Evolutionary conservation across 2,888 invertebrate genomes (phyloP).

Genomic region (Leptinotarsa juncta): DNA sequence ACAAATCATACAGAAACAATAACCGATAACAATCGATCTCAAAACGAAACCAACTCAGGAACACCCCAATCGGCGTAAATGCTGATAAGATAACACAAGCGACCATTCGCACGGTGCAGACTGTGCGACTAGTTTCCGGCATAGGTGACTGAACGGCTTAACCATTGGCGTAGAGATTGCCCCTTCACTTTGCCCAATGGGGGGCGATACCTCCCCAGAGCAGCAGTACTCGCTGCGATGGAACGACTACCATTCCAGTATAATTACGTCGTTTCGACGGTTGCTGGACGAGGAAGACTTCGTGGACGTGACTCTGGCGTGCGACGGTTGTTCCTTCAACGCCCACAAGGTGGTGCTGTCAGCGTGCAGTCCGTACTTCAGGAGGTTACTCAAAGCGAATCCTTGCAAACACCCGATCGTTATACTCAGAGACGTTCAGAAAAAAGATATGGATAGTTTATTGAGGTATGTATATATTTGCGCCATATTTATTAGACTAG

Average conservation of each 20-base stretch:
- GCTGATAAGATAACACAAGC: constrained; percentile 48
- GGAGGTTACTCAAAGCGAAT: constrained; percentile 87
- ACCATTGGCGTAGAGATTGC: constrained; percentile 67
- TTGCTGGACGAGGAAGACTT: constrained; percentile 92
- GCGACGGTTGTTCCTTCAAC: constrained; percentile 89
- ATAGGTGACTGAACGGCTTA: constrained; percentile 56
- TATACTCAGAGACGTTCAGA: constrained; percentile 86
- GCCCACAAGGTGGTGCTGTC: constrained; percentile 92
- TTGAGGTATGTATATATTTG: constrained; percentile 71
- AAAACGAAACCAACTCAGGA: constrained; percentile 33
- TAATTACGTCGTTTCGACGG: constrained; percentile 89
- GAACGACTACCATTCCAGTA: constrained; percentile 94
- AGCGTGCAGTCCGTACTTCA: constrained; percentile 93
- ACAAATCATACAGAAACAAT: constrained; percentile 24
- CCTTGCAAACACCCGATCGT: constrained; percentile 93
- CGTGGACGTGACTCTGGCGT: constrained; percentile 92
- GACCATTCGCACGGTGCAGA: constrained; percentile 14
- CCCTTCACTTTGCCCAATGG: constrained; percentile 69
- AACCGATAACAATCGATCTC: constrained; percentile 29
- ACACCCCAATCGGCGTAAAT: constrained; percentile 25
- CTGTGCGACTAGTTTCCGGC: constrained; percentile 18
- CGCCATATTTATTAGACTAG: neutral
- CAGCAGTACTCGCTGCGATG: constrained; percentile 94
- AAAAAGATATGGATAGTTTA: constrained; percentile 87
- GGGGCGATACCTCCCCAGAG: constrained; percentile 73